These are phyloP conservation scores for Stegophylla sp. DNA, from an alignment of 2,888 invertebrate genomes.

Conservation along the genomic window DNA sequence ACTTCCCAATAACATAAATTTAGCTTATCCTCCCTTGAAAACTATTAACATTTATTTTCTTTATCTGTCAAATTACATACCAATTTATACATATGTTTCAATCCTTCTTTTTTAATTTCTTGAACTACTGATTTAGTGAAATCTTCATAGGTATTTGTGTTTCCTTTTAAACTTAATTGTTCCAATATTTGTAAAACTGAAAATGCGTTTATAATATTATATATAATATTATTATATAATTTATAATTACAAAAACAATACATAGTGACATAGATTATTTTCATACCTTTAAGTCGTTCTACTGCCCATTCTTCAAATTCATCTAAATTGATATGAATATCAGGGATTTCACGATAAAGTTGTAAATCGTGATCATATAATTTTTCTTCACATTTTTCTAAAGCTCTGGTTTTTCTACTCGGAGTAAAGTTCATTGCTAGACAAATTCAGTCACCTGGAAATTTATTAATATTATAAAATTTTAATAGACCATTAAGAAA, in stretches of 20 bases:
- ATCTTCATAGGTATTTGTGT: slow-evolving; percentile 72
- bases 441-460: no score
- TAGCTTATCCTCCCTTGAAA: no score
- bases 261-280: neutral
- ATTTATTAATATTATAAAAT: no score
- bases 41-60: neutral
- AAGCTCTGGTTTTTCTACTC: slow-evolving; percentile 5
- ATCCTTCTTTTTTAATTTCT: slow-evolving; percentile 74
- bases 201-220: neutral
- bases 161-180: slow-evolving; percentile 66
- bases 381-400: neutral
- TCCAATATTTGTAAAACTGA: slow-evolving; percentile 59
- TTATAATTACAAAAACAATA: no score
- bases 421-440: slow-evolving; percentile 45
- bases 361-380: slow-evolving; percentile 77
- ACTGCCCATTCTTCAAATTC: slow-evolving; percentile 89
- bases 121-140: slow-evolving; percentile 72
- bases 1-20: no score
- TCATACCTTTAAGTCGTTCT: slow-evolving; percentile 75
- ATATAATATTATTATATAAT: no score
- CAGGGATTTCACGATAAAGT: slow-evolving; percentile 80
- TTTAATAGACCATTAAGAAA: no score
- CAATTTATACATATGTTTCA: slow-evolving; percentile 67
- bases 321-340: slow-evolving; percentile 74
- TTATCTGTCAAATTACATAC: slow-evolving; percentile 61